Evolutionary conservation across 2,797 vertebrate genomes (phyloP), one percentile per base, ranked within the genome.

Genomic region (Erpetoichthys calabaricus): DNA sequence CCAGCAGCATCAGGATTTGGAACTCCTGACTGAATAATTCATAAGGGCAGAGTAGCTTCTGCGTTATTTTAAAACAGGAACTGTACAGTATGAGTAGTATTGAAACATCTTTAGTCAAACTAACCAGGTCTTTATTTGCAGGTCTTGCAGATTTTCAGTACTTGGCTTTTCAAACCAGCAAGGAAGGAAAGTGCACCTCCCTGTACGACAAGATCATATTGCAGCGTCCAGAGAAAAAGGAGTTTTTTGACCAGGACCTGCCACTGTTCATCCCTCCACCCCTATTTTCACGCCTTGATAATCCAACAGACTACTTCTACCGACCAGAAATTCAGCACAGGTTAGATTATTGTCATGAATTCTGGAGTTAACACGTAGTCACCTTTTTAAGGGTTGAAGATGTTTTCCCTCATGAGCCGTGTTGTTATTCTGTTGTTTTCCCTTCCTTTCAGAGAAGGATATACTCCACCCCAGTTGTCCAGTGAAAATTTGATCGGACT

Each of bases 71-170:
- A 25, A 25, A 25, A 25, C 2, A 25, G 25, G 25, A 25, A 25
- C 25, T 25, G 25, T 25, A 25, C 2, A 25, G 25, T 25, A 25
- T 25, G 25, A 25, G 25, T 25, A 25, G 25, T 25, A 25, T 25
- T 25, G 25, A 25, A 25, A 25, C 25, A 25, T 25, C 25, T 25
- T 25, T 25, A 25, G 25, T 25, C 25, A 25, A 25, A 25, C 25
- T 25, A 25, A 25, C 25, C 25, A 25, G 25, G 25, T 25, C 25
- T 42, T 45, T 10, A 5, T 59, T 10, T 68, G 45, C 65, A 99
- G 95, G 94, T 4, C 86, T 98, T 91, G 92, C 88, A 2, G 96
- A 99, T 71, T 97, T 97, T 67, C 94, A 99, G 74, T 97, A 86
- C 68, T 73, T 99, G 8, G 93, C 91, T 0, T 72, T 91, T 63